Evolutionary conservation across 2,888 invertebrate genomes (phyloP).

Genomic region (Melanchra persicariae): DNA sequence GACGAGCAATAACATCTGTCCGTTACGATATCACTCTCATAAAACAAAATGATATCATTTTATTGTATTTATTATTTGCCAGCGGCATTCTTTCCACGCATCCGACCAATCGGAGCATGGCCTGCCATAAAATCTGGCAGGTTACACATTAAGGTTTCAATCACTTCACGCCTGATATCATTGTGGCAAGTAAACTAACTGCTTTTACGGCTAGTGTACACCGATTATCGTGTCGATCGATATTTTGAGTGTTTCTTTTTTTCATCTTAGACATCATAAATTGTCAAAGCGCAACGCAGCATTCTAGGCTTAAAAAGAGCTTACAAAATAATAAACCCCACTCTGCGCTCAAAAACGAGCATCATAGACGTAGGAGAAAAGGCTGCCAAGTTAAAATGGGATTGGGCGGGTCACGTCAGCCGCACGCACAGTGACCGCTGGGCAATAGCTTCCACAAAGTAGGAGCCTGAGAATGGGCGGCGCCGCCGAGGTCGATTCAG

Average conservation of each 20-base stretch:
- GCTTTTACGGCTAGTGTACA: not conserved
- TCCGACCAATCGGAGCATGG: slow-evolving; percentile 37
- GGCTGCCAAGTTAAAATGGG: no score
- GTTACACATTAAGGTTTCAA: slow-evolving; percentile 25
- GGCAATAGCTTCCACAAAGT: no score
- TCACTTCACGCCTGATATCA: slow-evolving; percentile 39
- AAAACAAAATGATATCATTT: slow-evolving; percentile 17
- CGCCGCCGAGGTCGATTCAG: no score
- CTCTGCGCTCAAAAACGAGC: no score
- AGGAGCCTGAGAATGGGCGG: no score
- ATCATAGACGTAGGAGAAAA: no score
- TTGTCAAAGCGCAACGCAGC: no score
- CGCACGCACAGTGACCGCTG: no score
- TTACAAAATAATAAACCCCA: no score
- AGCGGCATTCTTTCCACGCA: slow-evolving; percentile 35
- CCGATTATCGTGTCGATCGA: not conserved
- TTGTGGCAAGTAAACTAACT: not conserved
- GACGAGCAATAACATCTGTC: not conserved
- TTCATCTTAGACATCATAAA: not conserved
- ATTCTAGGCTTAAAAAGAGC: no score
- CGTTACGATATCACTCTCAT: not conserved
- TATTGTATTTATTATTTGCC: not conserved
- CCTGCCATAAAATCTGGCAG: slow-evolving; percentile 28
- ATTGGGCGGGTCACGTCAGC: no score
- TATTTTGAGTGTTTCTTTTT: slow-evolving; percentile 1